Evolutionary conservation across 2,113 vertebrate genomes (phyloP), one percentile per base, ranked within the genome.

Genomic region (Laticauda colubrina): DNA sequence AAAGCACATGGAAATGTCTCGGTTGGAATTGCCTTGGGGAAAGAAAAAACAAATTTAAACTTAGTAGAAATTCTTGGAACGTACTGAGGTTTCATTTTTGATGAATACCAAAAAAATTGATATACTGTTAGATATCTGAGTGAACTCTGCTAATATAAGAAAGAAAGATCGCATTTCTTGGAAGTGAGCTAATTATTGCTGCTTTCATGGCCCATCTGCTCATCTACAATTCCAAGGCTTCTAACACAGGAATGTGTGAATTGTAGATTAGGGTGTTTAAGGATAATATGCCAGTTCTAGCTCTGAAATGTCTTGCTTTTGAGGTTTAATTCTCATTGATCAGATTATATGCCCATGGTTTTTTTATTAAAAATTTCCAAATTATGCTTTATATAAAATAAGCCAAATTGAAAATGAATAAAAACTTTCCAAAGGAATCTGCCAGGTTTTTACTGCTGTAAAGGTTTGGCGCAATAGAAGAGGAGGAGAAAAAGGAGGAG

Each of bases 131-230:
- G 92, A 94, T 87, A 94, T 34, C 54, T 94, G 89, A 93, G n/a
- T 51, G 94, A 94, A 96, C 96, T 90, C 75, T 94, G 24, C 5
- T 15, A 93, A 91, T 64, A 88, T 61, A 91, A 93, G 93, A 88
- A 94, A 93, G 94, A 2, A 12, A 94, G 87, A 91, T 86, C 86
- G 29, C 91, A 94, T 21, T 88, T 39, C 88, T 93, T 89, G 93
- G 94, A 92, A 81, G 91, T 96, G 94, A 81, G 94, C 93, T 95
- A 96, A 96, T 96, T 96, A 69, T 92, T 95, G 21, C 69, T 90
- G 2, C 57, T 94, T 3, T 0, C 48, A 92, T 55, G 88, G 51
- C 81, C 89, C 94, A 94, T 94, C 91, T 95, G 90, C 91, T 93
- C 34, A 89, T 87, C 88, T 94, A 90, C 59, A 94, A 93, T 86